Base-by-base conservation (phyloP, 2,113 vertebrate species). In the Furnarius figulus region DNA sequence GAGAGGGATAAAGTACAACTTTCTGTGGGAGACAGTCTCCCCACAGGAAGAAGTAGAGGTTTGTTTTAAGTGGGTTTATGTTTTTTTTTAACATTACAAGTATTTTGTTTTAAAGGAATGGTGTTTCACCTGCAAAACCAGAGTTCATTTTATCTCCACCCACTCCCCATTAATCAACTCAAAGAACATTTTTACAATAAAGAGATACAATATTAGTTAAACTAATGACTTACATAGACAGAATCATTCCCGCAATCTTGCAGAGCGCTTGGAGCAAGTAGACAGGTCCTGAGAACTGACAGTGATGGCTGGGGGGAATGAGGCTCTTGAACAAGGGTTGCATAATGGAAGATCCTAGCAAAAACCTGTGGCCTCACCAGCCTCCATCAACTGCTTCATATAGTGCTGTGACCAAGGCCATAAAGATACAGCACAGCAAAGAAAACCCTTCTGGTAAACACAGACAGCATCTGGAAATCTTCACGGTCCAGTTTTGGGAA, bases 51-150 rank as follows among this genome's bases (percentile, higher is more conserved):
- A 94, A 81, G 49, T 6, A 94, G 84, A 95, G 87, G 87, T 89
- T 89, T 92, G 87, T 95, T 97, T 97, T 89, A 97, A 96, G 94
- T 95, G 94, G 96, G 83, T 95, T 95, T 63, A 74, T 55, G 46
- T 53, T 74, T 77, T 75, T 94, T 93, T 77, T 75, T 49, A 85
- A 70, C 68, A 61, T 52, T 93, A 72, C 40, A 58, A 89, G 37
- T 78, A 89, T 95, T 95, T 95, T 95, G 39, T 90, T 92, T 95
- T 85, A 71, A 74, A 95, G 95, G 96, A 97, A 97, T 95, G 94
- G 27, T 82, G 95, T 93, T 89, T 97, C 93, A 94, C 94, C 93
- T 91, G 96, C 91, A 93, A 95, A 96, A 96, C 95, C 95, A 96
- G 94, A 96, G 94, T 89, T 95, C 74, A 87, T 87, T 95, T 94